These are phyloP conservation scores for Sebastes vulpes DNA, from an alignment of 2,797 vertebrate species.

Conservation along the genomic window DNA sequence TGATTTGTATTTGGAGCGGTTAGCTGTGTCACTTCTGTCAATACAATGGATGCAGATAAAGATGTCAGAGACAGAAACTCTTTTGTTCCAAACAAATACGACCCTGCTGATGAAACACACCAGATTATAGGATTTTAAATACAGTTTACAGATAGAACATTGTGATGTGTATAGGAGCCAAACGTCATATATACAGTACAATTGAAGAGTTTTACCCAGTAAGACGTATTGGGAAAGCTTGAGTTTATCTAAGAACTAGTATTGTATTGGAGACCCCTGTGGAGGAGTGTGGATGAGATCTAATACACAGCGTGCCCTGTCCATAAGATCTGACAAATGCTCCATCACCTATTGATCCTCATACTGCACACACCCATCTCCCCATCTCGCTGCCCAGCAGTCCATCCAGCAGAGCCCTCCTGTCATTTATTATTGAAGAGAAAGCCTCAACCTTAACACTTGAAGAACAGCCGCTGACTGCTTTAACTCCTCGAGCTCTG, in stretches of 20 bases:
- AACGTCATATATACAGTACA: neutral
- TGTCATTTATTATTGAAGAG: constrained; percentile 65
- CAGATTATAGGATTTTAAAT: neutral
- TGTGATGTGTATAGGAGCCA: neutral
- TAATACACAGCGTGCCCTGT: constrained; percentile 13
- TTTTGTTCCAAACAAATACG: neutral
- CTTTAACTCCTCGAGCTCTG: constrained; percentile 11
- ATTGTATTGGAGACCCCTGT: neutral
- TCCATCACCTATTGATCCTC: constrained; percentile 41
- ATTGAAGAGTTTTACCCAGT: neutral
- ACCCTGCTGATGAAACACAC: neutral
- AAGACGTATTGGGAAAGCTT: neutral
- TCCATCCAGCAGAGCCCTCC: constrained; percentile 9
- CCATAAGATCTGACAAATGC: constrained; percentile 36
- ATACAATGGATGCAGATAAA: constrained; percentile 28
- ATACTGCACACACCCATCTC: constrained; percentile 14
- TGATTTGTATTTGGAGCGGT: constrained; percentile 21
- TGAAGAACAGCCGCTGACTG: constrained; percentile 21
- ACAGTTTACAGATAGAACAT: neutral
- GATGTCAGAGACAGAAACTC: constrained; percentile 20
- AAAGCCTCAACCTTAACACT: constrained; percentile 30
- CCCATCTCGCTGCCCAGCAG: neutral
- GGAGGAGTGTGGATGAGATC: neutral
- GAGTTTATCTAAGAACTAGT: neutral
- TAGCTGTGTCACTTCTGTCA: constrained; percentile 29